Base-by-base conservation (phyloP, 2,113 vertebrate species). In the Sturnira hondurensis region DNA sequence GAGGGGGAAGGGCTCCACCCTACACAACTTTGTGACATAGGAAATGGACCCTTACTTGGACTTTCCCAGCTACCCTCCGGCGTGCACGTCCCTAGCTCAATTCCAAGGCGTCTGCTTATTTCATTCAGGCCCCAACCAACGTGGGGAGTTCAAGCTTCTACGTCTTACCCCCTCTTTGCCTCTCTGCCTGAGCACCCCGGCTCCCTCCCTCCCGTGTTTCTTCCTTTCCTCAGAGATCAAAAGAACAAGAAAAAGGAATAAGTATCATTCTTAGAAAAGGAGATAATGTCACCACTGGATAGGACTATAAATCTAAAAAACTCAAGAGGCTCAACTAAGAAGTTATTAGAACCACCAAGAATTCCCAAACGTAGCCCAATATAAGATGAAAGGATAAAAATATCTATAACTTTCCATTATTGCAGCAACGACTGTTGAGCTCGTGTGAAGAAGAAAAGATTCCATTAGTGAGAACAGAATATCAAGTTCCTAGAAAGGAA, bases 401-500 rank as follows among this genome's bases (percentile, higher is more conserved):
- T 80, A 78, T 74, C 86, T 36, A 81, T 91, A 89, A 24, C 63
- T 85, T 85, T 78, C 65, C 47, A 71, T 85, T 70, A 63, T 11
- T 56, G 47, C 56, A 81, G 43, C 43, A 76, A 12, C 41, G 47
- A 45, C 17, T 65, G 82, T 3, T 80, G 76, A 94, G 24, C 76
- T 80, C 61, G 88, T 52, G 77, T 58, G 45, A 67, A 73, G 50
- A 17, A 95, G 83, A 95, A 90, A 94, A 77, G 15, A 88, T 63
- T 65, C 38, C 19, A 61, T 91, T 83, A 19, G 16, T 58, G 74
- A 82, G 12, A 63, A 56, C 58, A 85, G 78, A 78, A 47, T 71
- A 82, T n/a, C 54, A 74, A 77, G 11, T 85, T 96, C 90, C 74
- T 92, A 83, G 71, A 93, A 95, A 93, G 61, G 92, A 83, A 81